Percentiles rank a stretch among this genome's conserved stretches.
phyloP scores from a whole-genome alignment of 2,113 vertebrate species.

The Gyps fulvus region DNA sequence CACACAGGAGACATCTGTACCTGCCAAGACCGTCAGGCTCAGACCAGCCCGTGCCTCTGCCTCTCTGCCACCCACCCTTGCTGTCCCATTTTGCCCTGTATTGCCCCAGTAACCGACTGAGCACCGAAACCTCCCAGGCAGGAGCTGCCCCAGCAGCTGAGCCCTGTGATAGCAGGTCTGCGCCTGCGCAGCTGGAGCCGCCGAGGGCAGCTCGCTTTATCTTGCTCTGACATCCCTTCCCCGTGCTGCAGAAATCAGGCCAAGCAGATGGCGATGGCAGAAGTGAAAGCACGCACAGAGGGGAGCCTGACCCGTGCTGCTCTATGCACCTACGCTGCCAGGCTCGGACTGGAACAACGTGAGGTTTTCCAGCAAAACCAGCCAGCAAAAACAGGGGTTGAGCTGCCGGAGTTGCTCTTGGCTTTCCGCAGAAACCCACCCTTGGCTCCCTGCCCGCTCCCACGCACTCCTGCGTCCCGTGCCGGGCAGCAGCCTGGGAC shows the following conservation, averaged over 20 bases:
- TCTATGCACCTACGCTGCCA: fast-evolving
- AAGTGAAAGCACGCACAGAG: fast-evolving
- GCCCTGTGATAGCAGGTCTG: not conserved
- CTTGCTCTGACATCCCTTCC: not conserved
- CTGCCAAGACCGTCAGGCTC: not conserved
- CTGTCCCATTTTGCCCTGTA: not conserved
- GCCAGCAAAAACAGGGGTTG: not conserved
- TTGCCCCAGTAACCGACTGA: fast-evolving
- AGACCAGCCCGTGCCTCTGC: not conserved
- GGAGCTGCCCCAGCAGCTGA: not conserved
- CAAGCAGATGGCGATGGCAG: not conserved
- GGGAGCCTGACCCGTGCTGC: fast-evolving
- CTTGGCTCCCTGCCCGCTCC: not conserved
- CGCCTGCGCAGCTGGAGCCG: not conserved
- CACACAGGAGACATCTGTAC: fast-evolving
- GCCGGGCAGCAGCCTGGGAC: not conserved
- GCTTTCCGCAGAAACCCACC: fast-evolving
- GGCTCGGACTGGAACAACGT: fast-evolving
- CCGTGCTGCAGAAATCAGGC: fast-evolving
- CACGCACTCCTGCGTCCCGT: fast-evolving
- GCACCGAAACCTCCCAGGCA: fast-evolving
- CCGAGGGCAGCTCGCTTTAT: not conserved
- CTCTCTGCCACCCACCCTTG: fast-evolving
- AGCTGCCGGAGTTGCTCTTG: not conserved
- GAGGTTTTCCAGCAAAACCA: not conserved